Conservation (phyloP, 1,140 invertebrate species). For the Akabosia matsudoensis region DNA sequence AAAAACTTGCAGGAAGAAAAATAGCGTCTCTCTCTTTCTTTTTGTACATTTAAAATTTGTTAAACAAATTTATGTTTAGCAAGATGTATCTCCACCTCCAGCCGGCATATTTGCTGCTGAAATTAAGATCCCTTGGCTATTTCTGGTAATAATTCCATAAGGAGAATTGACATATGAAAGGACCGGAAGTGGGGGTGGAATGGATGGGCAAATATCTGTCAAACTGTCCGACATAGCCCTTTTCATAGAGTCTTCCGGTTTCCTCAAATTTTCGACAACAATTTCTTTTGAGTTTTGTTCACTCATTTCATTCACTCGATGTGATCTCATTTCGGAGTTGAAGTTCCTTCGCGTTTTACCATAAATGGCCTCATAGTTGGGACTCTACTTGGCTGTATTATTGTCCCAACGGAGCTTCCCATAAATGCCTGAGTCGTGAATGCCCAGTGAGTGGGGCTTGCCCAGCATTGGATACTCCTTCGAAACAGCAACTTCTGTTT, state of each 20-base stretch:
- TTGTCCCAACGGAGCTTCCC: conserved; percentile 17
- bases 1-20: too few species aligned
- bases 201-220: conserved; percentile 31
- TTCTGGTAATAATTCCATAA: neutral
- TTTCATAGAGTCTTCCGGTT: neutral
- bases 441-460: neutral
- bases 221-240: neutral
- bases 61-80: too few species aligned
- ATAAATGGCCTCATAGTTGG: conserved; percentile 33
- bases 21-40: too few species aligned
- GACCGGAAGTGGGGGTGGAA: conserved; percentile 39
- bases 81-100: too few species aligned
- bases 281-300: neutral
- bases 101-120: neutral
- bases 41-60: too few species aligned
- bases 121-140: neutral
- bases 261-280: neutral
- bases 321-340: neutral
- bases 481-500: conserved; percentile 1
- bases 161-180: conserved; percentile 30
- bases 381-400: neutral
- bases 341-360: neutral
- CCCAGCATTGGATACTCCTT: conserved; percentile 5
- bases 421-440: neutral
- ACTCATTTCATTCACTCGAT: neutral